Evolutionary conservation across 2,797 vertebrate genomes (phyloP), one percentile per base, ranked within the genome.

Genomic region (Gobionotothen gibberifrons): DNA sequence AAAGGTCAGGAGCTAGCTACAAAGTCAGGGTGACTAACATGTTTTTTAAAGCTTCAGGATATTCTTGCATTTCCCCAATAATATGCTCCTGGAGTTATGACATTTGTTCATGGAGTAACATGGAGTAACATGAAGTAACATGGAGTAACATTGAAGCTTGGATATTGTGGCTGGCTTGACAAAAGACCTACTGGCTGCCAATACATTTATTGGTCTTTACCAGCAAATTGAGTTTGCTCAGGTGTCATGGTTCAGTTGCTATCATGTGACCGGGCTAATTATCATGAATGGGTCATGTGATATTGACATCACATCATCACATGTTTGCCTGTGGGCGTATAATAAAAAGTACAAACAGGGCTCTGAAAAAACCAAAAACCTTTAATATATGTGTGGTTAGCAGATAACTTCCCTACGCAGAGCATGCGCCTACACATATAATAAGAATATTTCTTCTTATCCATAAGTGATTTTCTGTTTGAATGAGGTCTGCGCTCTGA

Each of bases 1-100:
- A 85, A 84, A 83, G 81, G 78, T 83, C 71, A 60, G 11, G 21
- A 57, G n/a, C 7, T 1, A 9, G 76, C 48, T 52, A 19, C 16
- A 22, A 52, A 19, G 10, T 40, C 32, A 69, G 3, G 22, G 48
- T 47, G n/a, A 4, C 44, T 51, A 19, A 63, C 5, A 43, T 39
- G 22, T 43, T 22, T 22, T 3, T 22, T 22, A 22, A 22, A 22
- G 22, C 22, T 22, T 22, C 22, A 22, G 22, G 3, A 22, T 22
- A 22, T 22, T 22, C 22, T 22, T 22, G 22, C 22, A 22, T 22
- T 22, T 22, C 22, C 22, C 22, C 22, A 22, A 22, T 22, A 22
- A 22, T 22, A 22, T 42, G 19, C 26, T 42, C 22, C 22, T 22
- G 3, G 22, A 3, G 22, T 22, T 22, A 29, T 64, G 5, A 16